Percentiles rank a stretch among this genome's conserved stretches.
Evolutionary conservation across 2,888 invertebrate species (phyloP).

Genomic region (Tachystola acroxantha): DNA sequence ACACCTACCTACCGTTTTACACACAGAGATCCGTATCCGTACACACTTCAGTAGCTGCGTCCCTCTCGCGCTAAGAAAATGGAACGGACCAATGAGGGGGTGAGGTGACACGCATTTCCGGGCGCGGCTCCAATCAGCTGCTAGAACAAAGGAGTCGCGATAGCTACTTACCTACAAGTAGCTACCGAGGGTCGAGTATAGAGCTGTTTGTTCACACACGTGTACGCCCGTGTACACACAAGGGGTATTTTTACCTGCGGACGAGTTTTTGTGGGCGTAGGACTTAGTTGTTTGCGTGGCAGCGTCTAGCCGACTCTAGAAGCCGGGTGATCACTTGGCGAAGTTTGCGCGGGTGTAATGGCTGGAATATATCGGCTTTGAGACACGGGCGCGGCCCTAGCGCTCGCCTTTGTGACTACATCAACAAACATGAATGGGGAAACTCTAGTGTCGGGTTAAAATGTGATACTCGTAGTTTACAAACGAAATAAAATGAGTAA

Average conservation of each 20-base stretch:
- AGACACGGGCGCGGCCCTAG: constrained; percentile 32
- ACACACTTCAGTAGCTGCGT: constrained; percentile 70
- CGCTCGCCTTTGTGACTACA: constrained; percentile 39
- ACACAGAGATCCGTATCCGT: constrained; percentile 68
- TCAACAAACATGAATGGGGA: constrained; percentile 37
- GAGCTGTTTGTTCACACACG: constrained; percentile 53
- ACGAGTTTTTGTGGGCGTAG: constrained; percentile 59
- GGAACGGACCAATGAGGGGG: constrained; percentile 78
- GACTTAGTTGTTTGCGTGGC: constrained; percentile 47
- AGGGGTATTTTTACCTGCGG: constrained; percentile 52
- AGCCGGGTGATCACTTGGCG: constrained; percentile 52
- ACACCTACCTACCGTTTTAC: constrained; percentile 67
- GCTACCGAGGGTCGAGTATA: constrained; percentile 62
- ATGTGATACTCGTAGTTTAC: too few species aligned
- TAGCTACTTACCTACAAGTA: constrained; percentile 75
- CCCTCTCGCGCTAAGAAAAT: constrained; percentile 77
- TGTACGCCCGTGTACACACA: constrained; percentile 39
- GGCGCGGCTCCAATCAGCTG: constrained; percentile 79
- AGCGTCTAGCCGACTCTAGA: constrained; percentile 46
- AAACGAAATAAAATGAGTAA: too few species aligned
- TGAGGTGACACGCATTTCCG: constrained; percentile 78
- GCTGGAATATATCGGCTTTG: constrained; percentile 56
- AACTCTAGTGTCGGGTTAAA: constrained; percentile 25
- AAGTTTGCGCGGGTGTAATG: constrained; percentile 57
- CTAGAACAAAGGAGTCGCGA: constrained; percentile 77